phyloP scores from a whole-genome alignment of 2,888 invertebrate genomes.

The Eupsilia transversa region DNA sequence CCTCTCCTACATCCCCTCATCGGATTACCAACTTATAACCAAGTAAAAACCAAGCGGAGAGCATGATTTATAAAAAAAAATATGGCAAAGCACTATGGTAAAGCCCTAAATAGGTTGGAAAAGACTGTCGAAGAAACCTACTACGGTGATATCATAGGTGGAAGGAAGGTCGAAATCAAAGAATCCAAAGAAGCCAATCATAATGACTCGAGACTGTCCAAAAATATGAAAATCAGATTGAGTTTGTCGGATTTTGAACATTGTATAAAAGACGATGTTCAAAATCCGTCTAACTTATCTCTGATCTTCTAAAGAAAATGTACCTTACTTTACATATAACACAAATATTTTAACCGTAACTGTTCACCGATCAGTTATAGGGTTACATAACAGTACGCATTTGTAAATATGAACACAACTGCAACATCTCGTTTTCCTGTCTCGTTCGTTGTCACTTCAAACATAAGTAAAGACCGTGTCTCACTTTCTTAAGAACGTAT shows the following conservation, averaged over 20 bases:
- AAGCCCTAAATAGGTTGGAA: too few relatives aligned
- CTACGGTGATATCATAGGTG: not conserved
- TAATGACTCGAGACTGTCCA: not conserved
- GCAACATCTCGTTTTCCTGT: constrained; percentile 25
- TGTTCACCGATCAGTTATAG: not conserved
- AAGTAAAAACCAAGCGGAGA: too few relatives aligned
- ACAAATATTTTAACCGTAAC: not conserved
- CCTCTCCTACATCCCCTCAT: too few relatives aligned
- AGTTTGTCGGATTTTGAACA: not conserved
- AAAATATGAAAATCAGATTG: not conserved
- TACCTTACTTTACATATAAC: not conserved
- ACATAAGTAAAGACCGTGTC: constrained; percentile 14
- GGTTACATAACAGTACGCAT: constrained; percentile 3
- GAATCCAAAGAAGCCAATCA: not conserved
- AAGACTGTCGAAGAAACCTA: not conserved
- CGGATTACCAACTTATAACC: too few relatives aligned
- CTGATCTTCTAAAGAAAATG: not conserved
- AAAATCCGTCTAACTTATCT: not conserved
- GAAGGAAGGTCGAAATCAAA: too few relatives aligned
- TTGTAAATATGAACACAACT: constrained; percentile 24
- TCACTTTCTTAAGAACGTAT: constrained; percentile 44
- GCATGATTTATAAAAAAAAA: too few relatives aligned
- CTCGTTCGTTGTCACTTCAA: constrained; percentile 16
- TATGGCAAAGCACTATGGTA: too few relatives aligned
- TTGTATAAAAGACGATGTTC: not conserved